Evolutionary conservation across 2,113 vertebrate genomes (phyloP).

Genomic region (Notechis scutatus): DNA sequence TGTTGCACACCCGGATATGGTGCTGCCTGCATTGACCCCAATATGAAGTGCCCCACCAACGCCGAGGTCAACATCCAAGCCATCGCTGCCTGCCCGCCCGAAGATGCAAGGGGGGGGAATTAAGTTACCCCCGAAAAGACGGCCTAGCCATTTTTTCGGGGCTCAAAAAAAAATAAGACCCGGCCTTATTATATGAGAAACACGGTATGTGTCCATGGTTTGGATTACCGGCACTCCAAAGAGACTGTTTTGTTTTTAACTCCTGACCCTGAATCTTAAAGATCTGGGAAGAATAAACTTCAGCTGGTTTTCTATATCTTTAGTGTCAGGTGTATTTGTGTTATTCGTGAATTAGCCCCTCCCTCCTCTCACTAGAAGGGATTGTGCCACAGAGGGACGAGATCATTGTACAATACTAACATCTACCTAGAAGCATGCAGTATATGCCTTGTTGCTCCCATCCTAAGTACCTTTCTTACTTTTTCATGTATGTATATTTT

Average conservation of each 20-base stretch:
- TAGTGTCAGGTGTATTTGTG: neutral
- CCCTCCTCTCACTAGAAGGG: neutral
- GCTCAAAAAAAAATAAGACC: too few relatives aligned
- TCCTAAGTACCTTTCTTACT: neutral
- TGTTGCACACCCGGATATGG: too few relatives aligned
- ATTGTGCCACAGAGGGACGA: neutral
- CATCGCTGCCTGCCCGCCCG: too few relatives aligned
- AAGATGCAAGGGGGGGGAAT: too few relatives aligned
- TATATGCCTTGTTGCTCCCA: neutral
- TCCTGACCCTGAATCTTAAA: neutral
- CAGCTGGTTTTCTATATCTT: neutral
- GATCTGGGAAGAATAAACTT: neutral
- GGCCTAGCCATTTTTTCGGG: too few relatives aligned
- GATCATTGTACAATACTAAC: neutral
- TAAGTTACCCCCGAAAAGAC: too few relatives aligned
- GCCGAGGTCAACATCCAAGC: too few relatives aligned
- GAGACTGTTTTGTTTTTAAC: neutral
- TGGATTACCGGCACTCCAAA: neutral
- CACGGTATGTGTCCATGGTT: neutral
- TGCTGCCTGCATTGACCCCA: too few relatives aligned
- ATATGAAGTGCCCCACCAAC: too few relatives aligned
- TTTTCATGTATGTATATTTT: neutral
- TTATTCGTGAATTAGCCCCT: neutral
- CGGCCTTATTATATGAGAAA: too few relatives aligned
- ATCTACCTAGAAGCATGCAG: neutral